Conservation (phyloP, 1,140 invertebrate species). For the Bombus breviceps region DNA sequence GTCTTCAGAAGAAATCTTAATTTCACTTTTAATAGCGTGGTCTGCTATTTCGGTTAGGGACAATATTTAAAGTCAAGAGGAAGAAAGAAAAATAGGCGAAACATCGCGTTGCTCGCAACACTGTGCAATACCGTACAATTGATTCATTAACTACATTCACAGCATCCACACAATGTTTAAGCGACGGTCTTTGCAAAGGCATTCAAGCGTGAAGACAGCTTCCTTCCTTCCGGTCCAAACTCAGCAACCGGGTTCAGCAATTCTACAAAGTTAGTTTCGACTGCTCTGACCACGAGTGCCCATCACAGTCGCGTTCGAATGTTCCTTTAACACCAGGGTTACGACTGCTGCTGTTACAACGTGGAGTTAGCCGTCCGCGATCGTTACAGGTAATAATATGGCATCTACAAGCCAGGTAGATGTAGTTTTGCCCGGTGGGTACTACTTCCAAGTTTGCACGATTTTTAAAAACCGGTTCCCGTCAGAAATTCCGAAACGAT, state of each 20-base stretch:
- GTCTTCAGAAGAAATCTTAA: not conserved
- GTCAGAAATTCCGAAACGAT: slow-evolving; percentile 18
- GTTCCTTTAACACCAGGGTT: slow-evolving; percentile 28
- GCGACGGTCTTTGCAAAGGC: slow-evolving; percentile 16
- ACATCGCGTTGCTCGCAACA: not conserved
- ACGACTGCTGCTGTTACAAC: slow-evolving; percentile 36
- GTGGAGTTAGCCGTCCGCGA: slow-evolving; percentile 2
- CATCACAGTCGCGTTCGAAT: slow-evolving; percentile 31
- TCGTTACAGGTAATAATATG: slow-evolving; percentile 47
- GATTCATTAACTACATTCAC: slow-evolving; percentile 31
- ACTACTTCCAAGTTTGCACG: slow-evolving; percentile 30
- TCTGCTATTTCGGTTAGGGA: not conserved
- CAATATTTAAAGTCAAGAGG: not conserved
- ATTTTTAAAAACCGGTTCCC: slow-evolving; percentile 50
- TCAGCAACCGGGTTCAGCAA: slow-evolving; percentile 25
- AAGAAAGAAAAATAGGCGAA: too few species aligned
- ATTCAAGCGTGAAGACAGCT: slow-evolving; percentile 46
- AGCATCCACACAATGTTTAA: slow-evolving; percentile 36
- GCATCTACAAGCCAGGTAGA: slow-evolving; percentile 37
- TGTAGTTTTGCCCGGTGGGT: slow-evolving; percentile 7
- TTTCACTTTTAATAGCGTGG: not conserved
- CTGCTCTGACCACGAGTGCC: slow-evolving; percentile 38
- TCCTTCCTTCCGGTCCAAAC: slow-evolving; percentile 55
- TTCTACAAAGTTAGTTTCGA: slow-evolving; percentile 50
- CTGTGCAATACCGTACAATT: slow-evolving; percentile 10